Conservation (phyloP, 2,113 vertebrate genomes). For the Saguinus midas region DNA sequence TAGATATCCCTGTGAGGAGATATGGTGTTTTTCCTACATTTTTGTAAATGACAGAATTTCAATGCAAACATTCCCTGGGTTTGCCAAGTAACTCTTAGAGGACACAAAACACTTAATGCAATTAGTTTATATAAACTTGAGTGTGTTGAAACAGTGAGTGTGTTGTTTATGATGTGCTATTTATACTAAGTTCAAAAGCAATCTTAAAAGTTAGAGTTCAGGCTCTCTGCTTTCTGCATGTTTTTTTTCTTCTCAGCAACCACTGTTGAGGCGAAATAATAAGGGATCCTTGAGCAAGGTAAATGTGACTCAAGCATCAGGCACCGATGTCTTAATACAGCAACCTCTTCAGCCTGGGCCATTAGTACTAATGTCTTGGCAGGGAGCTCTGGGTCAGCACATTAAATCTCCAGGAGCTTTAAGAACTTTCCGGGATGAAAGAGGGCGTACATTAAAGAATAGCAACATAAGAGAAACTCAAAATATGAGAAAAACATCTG, state of each 20-base stretch:
- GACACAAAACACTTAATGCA: not conserved
- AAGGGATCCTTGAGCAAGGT: not conserved
- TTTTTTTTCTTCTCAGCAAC: constrained; percentile 17
- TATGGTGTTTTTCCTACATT: not conserved
- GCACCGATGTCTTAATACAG: not conserved
- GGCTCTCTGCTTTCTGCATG: not conserved
- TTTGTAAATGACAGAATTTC: not conserved
- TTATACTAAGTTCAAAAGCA: not conserved
- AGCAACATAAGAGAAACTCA: not conserved
- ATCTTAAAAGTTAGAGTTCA: not conserved
- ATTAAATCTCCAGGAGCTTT: constrained; percentile 58
- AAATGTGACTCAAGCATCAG: not conserved
- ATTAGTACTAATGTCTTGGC: constrained; percentile 55
- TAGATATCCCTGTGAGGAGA: not conserved
- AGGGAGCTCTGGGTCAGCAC: constrained; percentile 36
- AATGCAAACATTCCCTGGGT: not conserved
- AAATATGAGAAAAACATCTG: not conserved
- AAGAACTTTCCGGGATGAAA: not conserved
- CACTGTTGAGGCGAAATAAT: not conserved
- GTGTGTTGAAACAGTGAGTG: not conserved
- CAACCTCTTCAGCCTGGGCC: constrained; percentile 38
- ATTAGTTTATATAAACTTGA: not conserved
- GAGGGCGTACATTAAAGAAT: not conserved
- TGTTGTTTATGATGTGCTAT: not conserved
- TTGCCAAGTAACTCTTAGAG: not conserved